Evolutionary conservation across 2,888 invertebrate genomes (phyloP), one percentile per base, ranked within the genome.

Genomic region (Heterodera filipjevi): DNA sequence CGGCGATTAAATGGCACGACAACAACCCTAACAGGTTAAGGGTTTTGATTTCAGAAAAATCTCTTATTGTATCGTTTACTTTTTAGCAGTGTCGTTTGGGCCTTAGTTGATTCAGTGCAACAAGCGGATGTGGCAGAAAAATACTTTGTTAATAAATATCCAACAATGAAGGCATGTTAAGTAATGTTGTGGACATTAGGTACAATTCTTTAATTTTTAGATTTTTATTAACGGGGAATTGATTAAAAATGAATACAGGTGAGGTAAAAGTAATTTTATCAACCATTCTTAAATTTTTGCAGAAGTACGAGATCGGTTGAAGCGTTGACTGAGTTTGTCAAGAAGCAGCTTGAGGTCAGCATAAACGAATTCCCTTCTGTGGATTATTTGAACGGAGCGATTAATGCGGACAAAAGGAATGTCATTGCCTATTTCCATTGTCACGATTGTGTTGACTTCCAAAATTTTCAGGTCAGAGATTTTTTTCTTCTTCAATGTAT

Each of bases 131-230:
- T 98, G 77, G 94, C 96, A 5, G 93, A 94, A n/a, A 93, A 95
- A 86, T 99, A 96, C 90, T 96, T 96, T 89, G 97, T 99, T 77
- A 94, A 94, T 78, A 99, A 99, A 91, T 83, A 83, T 49, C 83
- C 83, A 22, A 83, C 83, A 19, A 83, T 83, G 84, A 83, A 83
- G 71, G 73, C 35, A 49, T 49, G 46, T 5, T 3, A 35, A 71
- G 30, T 12, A 27, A 8, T 8, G 12, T 19, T 6, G n/a, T n/a
- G n/a, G 53, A 59, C 2, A 49, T 14, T 35, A 14, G 12, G 71
- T 33, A 12, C 32, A 16, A 35, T 2, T 30, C 3, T 71, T 16
- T 12, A n/a, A 22, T 73, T 27, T 73, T 49, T 16, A 73, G 73
- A 91, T 98, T 22, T 94, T 97, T 80, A 86, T 89, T 35, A 90